Percentiles rank a stretch among this genome's conserved stretches.
These are phyloP conservation scores for Unio delphinus DNA, from an alignment of 2,888 invertebrate genomes.

Conservation along the genomic window DNA sequence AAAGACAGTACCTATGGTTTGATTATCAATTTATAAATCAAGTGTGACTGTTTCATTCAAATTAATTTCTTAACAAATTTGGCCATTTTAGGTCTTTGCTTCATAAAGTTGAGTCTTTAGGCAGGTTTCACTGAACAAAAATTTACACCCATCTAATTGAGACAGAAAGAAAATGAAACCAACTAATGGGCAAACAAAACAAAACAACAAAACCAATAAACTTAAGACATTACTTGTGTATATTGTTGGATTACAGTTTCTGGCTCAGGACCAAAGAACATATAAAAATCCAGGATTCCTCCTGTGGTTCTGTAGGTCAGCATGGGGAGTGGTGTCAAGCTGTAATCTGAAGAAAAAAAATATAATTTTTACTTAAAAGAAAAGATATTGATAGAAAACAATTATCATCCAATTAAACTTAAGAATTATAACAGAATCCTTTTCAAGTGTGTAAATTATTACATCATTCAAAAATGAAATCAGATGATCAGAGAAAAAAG, in stretches of 20 bases:
- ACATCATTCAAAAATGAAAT: neutral
- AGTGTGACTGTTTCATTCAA: no score
- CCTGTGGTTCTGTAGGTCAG: constrained; percentile 88
- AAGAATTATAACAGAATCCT: no score
- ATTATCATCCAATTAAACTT: no score
- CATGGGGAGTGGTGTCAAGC: constrained; percentile 78
- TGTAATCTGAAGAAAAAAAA: constrained; percentile 28
- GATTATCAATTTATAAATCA: no score
- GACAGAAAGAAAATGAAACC: neutral
- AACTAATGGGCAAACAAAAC: neutral
- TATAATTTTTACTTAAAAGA: no score
- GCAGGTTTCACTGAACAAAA: no score
- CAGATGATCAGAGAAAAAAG: neutral
- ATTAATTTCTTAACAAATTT: no score
- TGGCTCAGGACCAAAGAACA: constrained; percentile 85
- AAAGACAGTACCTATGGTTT: no score
- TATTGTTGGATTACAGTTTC: constrained; percentile 72
- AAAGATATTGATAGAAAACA: no score
- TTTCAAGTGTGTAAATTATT: neutral
- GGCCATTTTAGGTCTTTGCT: neutral
- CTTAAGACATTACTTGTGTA: constrained; percentile 48
- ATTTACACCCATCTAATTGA: no score
- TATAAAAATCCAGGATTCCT: constrained; percentile 85
- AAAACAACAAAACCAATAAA: constrained; percentile 1
- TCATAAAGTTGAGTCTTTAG: neutral